These are phyloP conservation scores for Tolmerus cingulatus DNA, from an alignment of 2,888 invertebrate genomes.

Conservation along the genomic window DNA sequence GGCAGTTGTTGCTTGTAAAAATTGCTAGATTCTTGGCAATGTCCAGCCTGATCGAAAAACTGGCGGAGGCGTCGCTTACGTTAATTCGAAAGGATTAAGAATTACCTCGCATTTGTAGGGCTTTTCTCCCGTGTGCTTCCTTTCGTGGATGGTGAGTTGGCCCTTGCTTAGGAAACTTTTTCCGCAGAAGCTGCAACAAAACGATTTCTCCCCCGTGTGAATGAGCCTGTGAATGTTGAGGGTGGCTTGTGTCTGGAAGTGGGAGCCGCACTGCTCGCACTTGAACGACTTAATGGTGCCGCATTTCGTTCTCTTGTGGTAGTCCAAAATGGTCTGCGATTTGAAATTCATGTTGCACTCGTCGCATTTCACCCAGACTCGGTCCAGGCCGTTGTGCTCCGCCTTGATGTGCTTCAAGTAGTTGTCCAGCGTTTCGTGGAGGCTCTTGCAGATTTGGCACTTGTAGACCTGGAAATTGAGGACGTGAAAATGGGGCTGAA, in stretches of 20 bases:
- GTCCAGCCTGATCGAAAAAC: too few species aligned
- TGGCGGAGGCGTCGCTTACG: not conserved
- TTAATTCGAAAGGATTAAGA: not conserved
- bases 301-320: conserved; percentile 61
- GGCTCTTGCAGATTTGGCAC: conserved; percentile 59
- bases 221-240: conserved; percentile 56
- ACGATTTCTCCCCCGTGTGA: conserved; percentile 57
- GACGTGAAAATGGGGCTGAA: not conserved
- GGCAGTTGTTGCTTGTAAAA: too few species aligned
- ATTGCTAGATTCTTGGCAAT: too few species aligned
- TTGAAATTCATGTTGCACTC: conserved; percentile 64
- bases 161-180: conserved; percentile 57
- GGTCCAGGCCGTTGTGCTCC: conserved; percentile 60
- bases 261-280: conserved; percentile 59
- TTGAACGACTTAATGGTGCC: conserved; percentile 61
- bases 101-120: conserved; percentile 59
- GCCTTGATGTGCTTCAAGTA: conserved; percentile 60
- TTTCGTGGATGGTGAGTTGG: conserved; percentile 57
- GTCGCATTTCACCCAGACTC: conserved; percentile 61
- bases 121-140: conserved; percentile 57
- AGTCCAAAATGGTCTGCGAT: conserved; percentile 59
- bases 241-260: conserved; percentile 56
- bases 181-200: conserved; percentile 58
- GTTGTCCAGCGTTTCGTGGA: conserved; percentile 58
- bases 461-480: conserved; percentile 52